Conservation (phyloP, 2,797 vertebrate species). For the Bovichtus diacanthus region DNA sequence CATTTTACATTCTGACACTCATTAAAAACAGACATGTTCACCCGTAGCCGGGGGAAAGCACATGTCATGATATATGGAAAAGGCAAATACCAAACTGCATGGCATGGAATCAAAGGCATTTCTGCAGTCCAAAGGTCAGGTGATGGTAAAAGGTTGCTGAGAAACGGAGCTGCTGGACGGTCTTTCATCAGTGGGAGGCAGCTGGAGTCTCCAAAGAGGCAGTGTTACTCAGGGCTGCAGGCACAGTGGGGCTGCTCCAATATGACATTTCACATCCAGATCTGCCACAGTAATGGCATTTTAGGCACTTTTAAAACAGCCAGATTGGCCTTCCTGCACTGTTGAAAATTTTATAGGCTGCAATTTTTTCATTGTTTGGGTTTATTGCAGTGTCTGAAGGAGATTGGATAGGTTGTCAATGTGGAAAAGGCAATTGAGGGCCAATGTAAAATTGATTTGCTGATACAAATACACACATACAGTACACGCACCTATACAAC, state of each 20-base stretch:
- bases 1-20: constrained; percentile 78
- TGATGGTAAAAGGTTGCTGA: constrained; percentile 87
- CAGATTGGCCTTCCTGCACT: constrained; percentile 76
- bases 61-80: constrained; percentile 69
- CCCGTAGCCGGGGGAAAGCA: constrained; percentile 55
- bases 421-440: constrained; percentile 51
- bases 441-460: constrained; percentile 57
- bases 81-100: constrained; percentile 81
- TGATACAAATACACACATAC: constrained; percentile 36
- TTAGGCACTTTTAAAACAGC: constrained; percentile 85
- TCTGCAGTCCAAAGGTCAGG: constrained; percentile 87
- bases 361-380: constrained; percentile 69
- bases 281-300: constrained; percentile 86
- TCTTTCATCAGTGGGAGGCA: constrained; percentile 86
- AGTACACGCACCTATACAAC: constrained; percentile 18
- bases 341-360: constrained; percentile 74
- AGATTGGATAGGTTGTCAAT: constrained; percentile 62
- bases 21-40: constrained; percentile 77
- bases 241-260: constrained; percentile 83
- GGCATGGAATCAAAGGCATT: constrained; percentile 84
- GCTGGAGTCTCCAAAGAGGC: constrained; percentile 81
- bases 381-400: constrained; percentile 68
- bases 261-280: constrained; percentile 89
- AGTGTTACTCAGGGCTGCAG: constrained; percentile 75
- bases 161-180: constrained; percentile 78